phyloP scores from a whole-genome alignment of 1,140 invertebrate genomes.

The Nixonia krombeini region DNA sequence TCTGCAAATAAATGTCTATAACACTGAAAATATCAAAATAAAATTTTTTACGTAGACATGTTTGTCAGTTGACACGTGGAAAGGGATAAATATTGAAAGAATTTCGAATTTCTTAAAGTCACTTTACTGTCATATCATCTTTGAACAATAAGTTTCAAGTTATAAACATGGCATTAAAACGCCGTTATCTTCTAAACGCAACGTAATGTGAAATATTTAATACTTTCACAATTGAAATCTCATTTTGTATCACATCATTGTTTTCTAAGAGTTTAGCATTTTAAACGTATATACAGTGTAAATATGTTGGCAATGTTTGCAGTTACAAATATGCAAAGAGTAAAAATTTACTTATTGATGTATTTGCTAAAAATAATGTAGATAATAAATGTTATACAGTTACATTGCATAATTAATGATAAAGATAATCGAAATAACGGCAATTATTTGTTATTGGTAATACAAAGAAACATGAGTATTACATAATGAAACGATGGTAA shows the following conservation, averaged over 20 bases:
- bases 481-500: conserved; percentile 25
- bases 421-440: background rate
- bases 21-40: too few relatives aligned
- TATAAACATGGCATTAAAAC: conserved; percentile 10
- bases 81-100: conserved; percentile 35
- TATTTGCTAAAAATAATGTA: conserved; percentile 13
- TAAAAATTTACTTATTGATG: conserved; percentile 11
- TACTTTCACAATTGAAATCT: conserved; percentile 25
- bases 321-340: conserved; percentile 19
- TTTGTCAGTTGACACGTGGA: conserved; percentile 18
- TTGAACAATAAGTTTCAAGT: conserved; percentile 21
- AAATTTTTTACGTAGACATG: background rate
- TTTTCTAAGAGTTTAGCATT: conserved; percentile 23
- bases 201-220: conserved; percentile 23
- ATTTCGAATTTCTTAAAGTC: conserved; percentile 30
- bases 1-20: background rate
- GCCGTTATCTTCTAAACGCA: conserved; percentile 5
- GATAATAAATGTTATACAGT: background rate
- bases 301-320: conserved; percentile 26
- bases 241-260: conserved; percentile 29
- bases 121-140: conserved; percentile 28
- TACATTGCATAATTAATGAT: background rate
- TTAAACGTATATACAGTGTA: conserved; percentile 35
- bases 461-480: conserved; percentile 23
- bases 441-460: too few relatives aligned